A percentile compares a stretch with the other conserved stretches of the same genome.
Conservation (phyloP, 2,888 invertebrate species). For the Drosophila paramelanica region DNA sequence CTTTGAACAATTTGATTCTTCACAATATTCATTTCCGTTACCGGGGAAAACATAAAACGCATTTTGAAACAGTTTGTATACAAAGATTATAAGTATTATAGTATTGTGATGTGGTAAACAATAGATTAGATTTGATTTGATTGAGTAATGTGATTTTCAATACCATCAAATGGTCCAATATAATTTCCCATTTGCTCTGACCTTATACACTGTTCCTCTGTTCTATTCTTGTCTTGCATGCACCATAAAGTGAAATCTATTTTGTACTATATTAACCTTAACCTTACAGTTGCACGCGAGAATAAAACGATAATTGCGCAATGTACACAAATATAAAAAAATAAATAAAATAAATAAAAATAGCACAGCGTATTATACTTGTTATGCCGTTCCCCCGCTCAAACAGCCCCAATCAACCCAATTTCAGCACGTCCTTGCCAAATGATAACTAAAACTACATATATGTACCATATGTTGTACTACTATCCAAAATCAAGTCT, state of each 20-base stretch:
- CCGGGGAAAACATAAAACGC: conserved; percentile 4
- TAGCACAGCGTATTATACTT: conserved; percentile 1
- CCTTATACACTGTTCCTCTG: conserved; percentile 17
- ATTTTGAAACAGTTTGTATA: conserved; percentile 68
- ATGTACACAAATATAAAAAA: conserved; percentile 3
- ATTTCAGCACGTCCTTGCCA: conserved; percentile 15
- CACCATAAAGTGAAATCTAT: conserved; percentile 25
- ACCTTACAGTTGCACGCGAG: conserved; percentile 34
- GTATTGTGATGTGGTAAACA: conserved; percentile 33
- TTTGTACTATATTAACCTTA: conserved; percentile 48
- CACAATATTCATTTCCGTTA: conserved; percentile 25
- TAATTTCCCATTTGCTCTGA: conserved; percentile 36
- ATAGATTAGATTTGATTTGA: conserved; percentile 42
- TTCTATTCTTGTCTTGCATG: conserved; percentile 54
- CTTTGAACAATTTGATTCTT: conserved; percentile 26
- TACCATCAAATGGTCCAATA: conserved; percentile 46
- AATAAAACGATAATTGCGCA: conserved; percentile 34
- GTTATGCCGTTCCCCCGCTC: not conserved
- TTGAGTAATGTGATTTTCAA: conserved; percentile 56
- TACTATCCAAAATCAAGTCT: conserved; percentile 35
- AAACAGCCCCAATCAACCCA: conserved; percentile 4
- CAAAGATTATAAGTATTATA: conserved; percentile 29
- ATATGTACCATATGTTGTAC: conserved; percentile 32
- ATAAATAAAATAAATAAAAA: not conserved
- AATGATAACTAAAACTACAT: conserved; percentile 35